phyloP scores from a whole-genome alignment of 2,888 invertebrate species.

The Barypeithes pellucidus region DNA sequence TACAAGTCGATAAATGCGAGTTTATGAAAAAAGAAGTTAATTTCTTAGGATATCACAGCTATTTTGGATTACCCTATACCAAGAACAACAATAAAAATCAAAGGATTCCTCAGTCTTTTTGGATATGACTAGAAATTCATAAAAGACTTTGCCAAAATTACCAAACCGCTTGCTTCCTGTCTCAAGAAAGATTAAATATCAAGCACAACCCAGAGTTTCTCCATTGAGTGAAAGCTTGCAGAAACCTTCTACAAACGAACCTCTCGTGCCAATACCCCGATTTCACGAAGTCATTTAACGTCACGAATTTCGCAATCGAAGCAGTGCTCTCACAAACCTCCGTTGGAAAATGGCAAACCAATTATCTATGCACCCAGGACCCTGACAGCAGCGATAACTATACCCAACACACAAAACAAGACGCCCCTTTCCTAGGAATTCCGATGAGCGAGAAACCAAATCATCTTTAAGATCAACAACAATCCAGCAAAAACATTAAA shows the following conservation, averaged over 20 bases:
- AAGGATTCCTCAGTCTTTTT: conserved; percentile 33
- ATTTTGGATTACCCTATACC: conserved; percentile 37
- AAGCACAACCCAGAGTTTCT: neutral
- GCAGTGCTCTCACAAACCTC: conserved; percentile 62
- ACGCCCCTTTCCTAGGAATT: too few species aligned
- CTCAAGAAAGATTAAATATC: neutral
- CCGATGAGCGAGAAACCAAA: too few species aligned
- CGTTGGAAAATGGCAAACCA: conserved; percentile 61
- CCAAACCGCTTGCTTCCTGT: conserved; percentile 35
- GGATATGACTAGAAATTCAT: conserved; percentile 37
- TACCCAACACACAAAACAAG: too few species aligned
- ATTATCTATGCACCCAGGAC: conserved; percentile 61
- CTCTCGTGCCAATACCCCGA: conserved; percentile 54
- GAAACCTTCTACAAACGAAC: neutral
- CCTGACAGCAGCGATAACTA: too few species aligned
- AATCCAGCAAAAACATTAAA: too few species aligned
- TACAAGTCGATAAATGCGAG: conserved; percentile 55
- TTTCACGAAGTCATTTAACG: conserved; percentile 58
- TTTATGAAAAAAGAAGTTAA: conserved; percentile 50
- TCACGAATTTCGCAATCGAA: conserved; percentile 54
- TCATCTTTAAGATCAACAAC: too few species aligned
- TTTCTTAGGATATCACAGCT: conserved; percentile 24
- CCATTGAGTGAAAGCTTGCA: neutral
- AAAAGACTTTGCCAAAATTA: too few species aligned
- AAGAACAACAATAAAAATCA: conserved; percentile 36